Evolutionary conservation across 2,113 vertebrate genomes (phyloP).

Genomic region (Myiozetetes cayanensis): DNA sequence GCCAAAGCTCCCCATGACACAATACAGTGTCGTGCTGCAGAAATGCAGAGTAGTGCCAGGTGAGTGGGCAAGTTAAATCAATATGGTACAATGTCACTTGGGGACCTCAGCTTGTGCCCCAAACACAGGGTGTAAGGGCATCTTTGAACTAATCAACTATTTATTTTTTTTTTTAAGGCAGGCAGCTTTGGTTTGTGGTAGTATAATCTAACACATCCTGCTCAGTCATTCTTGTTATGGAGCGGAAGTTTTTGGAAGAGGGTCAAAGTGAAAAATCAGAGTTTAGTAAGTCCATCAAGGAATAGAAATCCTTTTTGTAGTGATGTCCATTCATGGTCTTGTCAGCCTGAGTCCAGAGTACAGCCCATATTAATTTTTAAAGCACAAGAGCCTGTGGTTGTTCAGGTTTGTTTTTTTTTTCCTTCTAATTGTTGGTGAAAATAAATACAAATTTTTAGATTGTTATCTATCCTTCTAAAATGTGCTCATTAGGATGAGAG

Average conservation of each 20-base stretch:
- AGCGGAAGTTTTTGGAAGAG: not conserved
- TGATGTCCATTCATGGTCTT: not conserved
- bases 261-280: not conserved
- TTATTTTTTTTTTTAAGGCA: not conserved
- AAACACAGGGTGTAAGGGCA: not conserved
- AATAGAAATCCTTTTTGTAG: not conserved
- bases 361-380: not conserved
- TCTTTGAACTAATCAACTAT: not conserved
- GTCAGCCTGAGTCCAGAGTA: not conserved
- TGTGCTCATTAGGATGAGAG: not conserved
- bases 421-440: not conserved
- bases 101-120: not conserved
- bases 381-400: not conserved
- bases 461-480: not conserved
- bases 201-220: not conserved
- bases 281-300: not conserved
- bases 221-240: not conserved
- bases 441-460: not conserved
- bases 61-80: not conserved
- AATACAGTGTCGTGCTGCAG: fast-evolving
- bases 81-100: fast-evolving
- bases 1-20: not conserved
- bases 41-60: not conserved
- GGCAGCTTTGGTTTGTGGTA: not conserved
- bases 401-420: not conserved